Conservation (phyloP, 1,140 invertebrate genomes). For the Vanessa atalanta region DNA sequence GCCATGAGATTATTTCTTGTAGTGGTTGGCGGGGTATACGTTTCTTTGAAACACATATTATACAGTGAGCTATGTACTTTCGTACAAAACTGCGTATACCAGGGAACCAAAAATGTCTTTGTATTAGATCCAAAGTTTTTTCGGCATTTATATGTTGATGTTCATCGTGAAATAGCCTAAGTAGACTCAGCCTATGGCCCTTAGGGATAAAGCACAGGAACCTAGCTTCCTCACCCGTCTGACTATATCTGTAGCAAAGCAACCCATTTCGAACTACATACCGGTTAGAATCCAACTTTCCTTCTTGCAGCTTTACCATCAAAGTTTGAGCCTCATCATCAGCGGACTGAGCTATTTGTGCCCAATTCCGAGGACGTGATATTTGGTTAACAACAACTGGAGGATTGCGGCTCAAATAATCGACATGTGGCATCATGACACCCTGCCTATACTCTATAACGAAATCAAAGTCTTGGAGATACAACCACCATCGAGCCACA, state of each 20-base stretch:
- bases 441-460: too few species aligned
- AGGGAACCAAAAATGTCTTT: constrained; percentile 41
- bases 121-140: constrained; percentile 14
- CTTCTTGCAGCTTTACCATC: constrained; percentile 25
- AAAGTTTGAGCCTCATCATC: constrained; percentile 20
- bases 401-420: too few species aligned
- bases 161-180: constrained; percentile 31
- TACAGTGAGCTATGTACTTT: constrained; percentile 37
- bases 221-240: constrained; percentile 11
- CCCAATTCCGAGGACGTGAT: too few species aligned
- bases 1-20: constrained; percentile 36
- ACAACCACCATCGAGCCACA: too few species aligned
- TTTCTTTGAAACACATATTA: constrained; percentile 32
- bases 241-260: constrained; percentile 25
- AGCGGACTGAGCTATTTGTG: background rate
- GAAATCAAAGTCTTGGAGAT: too few species aligned
- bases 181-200: constrained; percentile 21
- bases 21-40: constrained; percentile 23
- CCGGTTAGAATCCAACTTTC: constrained; percentile 16
- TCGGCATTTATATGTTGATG: constrained; percentile 33
- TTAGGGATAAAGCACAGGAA: constrained; percentile 32
- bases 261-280: constrained; percentile 28
- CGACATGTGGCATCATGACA: too few species aligned
- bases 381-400: too few species aligned
- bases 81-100: constrained; percentile 38